Evolutionary conservation across 2,113 vertebrate genomes (phyloP).

Genomic region (Tragelaphus imberbis): DNA sequence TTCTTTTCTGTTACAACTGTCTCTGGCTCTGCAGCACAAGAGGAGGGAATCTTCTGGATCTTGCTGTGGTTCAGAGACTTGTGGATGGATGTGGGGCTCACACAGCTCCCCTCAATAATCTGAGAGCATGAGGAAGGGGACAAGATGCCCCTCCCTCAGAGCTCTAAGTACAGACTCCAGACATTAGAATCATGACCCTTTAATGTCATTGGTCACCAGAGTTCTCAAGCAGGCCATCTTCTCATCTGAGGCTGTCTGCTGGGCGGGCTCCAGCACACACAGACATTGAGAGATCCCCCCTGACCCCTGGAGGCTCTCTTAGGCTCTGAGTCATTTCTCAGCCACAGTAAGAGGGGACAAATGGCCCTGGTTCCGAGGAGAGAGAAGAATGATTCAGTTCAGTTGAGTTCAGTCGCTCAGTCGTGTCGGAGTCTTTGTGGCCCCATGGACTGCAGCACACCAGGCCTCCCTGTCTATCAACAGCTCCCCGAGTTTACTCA

Average conservation of each 20-base stretch:
- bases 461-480: neutral
- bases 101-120: neutral
- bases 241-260: neutral
- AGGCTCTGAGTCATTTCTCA: neutral
- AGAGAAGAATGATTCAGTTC: neutral
- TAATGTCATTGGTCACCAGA: neutral
- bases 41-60: neutral
- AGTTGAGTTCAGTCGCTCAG: neutral
- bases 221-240: neutral
- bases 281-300: neutral
- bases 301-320: neutral
- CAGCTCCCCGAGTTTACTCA: neutral
- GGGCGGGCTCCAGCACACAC: neutral
- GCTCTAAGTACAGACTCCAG: neutral
- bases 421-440: accelerated
- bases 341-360: neutral
- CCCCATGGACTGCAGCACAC: neutral
- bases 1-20: neutral
- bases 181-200: neutral
- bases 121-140: neutral
- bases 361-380: neutral
- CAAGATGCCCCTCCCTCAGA: neutral
- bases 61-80: neutral
- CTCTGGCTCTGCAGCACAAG: neutral
- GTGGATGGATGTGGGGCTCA: neutral